These are phyloP conservation scores for Diuraphis noxia DNA, from an alignment of 1,140 invertebrate species.

Conservation along the genomic window DNA sequence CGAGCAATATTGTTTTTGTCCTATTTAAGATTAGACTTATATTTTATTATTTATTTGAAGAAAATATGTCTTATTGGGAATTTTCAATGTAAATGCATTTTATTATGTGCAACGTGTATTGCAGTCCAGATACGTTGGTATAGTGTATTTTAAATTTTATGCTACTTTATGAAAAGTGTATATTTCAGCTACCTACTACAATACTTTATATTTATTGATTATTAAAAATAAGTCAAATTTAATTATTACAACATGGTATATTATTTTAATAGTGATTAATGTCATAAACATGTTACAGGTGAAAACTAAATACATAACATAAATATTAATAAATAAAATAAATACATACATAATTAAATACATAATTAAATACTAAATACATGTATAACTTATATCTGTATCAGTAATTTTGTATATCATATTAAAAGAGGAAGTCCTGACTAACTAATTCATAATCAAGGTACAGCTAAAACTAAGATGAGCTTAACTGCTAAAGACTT, in stretches of 20 bases:
- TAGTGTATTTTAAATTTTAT: not conserved
- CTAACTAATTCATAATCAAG: no score
- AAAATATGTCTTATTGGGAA: not conserved
- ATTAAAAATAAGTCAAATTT: not conserved
- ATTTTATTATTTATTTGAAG: not conserved
- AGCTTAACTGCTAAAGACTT: no score
- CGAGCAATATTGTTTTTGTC: not conserved
- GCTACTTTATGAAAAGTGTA: not conserved
- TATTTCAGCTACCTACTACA: not conserved
- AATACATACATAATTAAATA: no score
- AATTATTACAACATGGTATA: not conserved
- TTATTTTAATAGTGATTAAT: not conserved
- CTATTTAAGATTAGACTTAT: not conserved
- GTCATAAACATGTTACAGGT: not conserved
- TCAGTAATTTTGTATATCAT: no score
- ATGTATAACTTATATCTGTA: not conserved
- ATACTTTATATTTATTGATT: not conserved
- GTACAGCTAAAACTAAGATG: no score
- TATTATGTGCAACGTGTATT: not conserved
- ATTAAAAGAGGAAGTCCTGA: no score
- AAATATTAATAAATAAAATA: no score
- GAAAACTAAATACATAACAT: not conserved
- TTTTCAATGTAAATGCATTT: not conserved
- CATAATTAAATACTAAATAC: no score
- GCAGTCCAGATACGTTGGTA: not conserved